These are phyloP conservation scores for Cerceris ruficornis DNA, from an alignment of 2,888 invertebrate genomes.

Conservation along the genomic window DNA sequence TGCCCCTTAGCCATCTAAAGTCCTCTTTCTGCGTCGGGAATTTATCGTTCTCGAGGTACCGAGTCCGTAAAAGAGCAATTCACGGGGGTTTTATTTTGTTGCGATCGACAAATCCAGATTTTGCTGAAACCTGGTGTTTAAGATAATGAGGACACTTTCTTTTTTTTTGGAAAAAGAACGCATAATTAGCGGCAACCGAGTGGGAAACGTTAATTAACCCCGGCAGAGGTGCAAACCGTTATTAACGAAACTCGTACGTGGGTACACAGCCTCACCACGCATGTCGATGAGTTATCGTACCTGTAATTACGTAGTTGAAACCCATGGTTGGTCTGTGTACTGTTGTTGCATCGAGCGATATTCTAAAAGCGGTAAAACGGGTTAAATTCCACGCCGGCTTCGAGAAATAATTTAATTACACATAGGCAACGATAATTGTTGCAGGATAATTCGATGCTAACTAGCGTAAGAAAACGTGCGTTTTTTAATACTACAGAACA, in stretches of 20 bases:
- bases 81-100: slow-evolving; percentile 9
- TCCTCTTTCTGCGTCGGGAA: slow-evolving; percentile 54
- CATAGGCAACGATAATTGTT: slow-evolving; percentile 48
- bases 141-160: slow-evolving; percentile 56
- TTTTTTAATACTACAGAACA: slow-evolving; percentile 19
- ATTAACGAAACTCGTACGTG: slow-evolving; percentile 51
- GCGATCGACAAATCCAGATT: slow-evolving; percentile 55
- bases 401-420: slow-evolving; percentile 66
- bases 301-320: slow-evolving; percentile 64
- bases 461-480: slow-evolving; percentile 13
- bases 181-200: slow-evolving; percentile 53
- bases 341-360: slow-evolving; percentile 40
- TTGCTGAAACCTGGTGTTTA: slow-evolving; percentile 58
- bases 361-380: slow-evolving; percentile 59
- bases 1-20: slow-evolving; percentile 51
- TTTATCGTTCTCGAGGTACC: slow-evolving; percentile 50
- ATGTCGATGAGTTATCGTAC: slow-evolving; percentile 58
- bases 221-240: slow-evolving; percentile 63
- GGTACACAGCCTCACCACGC: slow-evolving; percentile 3
- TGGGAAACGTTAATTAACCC: slow-evolving; percentile 66
- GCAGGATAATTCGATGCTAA: slow-evolving; percentile 56
- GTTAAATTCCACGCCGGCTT: slow-evolving; percentile 49
- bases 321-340: slow-evolving; percentile 47
- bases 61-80: slow-evolving; percentile 18
- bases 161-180: slow-evolving; percentile 5